These are phyloP conservation scores for Arge pagana DNA, from an alignment of 2,888 invertebrate species.

Conservation along the genomic window DNA sequence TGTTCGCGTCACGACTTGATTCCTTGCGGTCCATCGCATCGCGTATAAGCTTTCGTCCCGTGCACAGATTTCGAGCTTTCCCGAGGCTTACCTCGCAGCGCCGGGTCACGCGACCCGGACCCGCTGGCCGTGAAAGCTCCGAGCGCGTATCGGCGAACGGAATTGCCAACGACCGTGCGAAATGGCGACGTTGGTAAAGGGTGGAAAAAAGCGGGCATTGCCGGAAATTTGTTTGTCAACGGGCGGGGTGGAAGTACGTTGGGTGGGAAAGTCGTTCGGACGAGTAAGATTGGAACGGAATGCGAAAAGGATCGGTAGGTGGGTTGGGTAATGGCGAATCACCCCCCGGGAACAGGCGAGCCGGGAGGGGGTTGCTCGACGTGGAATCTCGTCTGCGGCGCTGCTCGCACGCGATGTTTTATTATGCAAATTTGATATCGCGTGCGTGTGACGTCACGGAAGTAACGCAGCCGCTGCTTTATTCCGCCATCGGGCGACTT, in stretches of 20 bases:
- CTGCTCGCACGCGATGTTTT: constrained; percentile 38
- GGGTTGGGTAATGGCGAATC: not conserved
- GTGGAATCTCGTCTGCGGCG: not conserved
- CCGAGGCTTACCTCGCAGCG: too few relatives aligned
- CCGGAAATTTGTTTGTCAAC: too few relatives aligned
- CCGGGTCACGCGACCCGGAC: not conserved
- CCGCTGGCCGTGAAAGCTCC: not conserved
- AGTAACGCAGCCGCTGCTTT: not conserved
- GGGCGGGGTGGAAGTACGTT: too few relatives aligned
- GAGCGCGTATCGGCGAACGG: not conserved
- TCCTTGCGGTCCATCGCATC: not conserved
- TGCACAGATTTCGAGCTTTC: not conserved
- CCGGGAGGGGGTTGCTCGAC: not conserved
- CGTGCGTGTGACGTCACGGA: constrained; percentile 37
- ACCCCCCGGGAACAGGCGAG: not conserved
- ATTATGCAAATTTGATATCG: constrained; percentile 53
- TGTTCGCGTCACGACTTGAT: constrained; percentile 9
- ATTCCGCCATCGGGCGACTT: constrained; percentile 5
- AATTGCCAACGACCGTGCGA: too few relatives aligned
- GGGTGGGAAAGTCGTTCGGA: too few relatives aligned
- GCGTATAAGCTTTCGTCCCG: not conserved
- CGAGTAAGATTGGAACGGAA: too few relatives aligned
- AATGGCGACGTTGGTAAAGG: not conserved
- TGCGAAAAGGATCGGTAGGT: not conserved
- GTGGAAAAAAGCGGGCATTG: too few relatives aligned